Evolutionary conservation across 1,140 invertebrate species (phyloP), one percentile per base, ranked within the genome.

Genomic region (Drosophila bipectinata): DNA sequence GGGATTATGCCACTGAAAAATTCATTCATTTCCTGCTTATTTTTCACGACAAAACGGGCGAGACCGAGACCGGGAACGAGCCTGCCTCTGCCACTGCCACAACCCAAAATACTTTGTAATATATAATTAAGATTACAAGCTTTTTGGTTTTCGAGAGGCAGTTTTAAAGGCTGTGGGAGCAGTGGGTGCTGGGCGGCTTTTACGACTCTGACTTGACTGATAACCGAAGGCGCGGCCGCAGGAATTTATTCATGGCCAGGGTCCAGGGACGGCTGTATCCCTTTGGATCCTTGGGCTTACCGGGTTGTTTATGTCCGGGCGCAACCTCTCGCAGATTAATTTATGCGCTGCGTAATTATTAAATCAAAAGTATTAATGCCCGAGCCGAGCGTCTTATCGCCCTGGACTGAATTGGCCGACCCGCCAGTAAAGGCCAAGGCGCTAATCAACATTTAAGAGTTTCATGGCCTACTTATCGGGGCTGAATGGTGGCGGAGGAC

Each of bases 71-170:
- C 39, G 15, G 12, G 34, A 37, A 39, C 28, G 34, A 62, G 52
- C 69, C 24, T 12, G 47, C 51, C 44, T 8, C n/a, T 6, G 5
- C 14, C 8, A 18, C 37, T 8, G 7, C 12, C 9, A n/a, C 26
- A 69, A 64, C 78, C 75, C 69, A 72, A 82, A 12, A 82, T 79
- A 87, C 83, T 88, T 87, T 88, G 75, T 87, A 88, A 83, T 88
- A 88, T 88, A 88, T 88, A 88, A 88, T 88, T 88, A 88, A 88
- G 83, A 88, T 88, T 88, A 88, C 83, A 88, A 88, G 83, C 79
- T 73, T 75, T 77, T 82, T 75, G 79, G 84, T 71, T 79, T 83
- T 60, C n/a, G 41, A 18, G 14, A 26, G 72, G 51, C 72, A 58
- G 79, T 79, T 76, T 78, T 32, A 32, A 49, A 64, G 72, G 55